Evolutionary conservation across 2,888 invertebrate genomes (phyloP).

Genomic region (Pinctada fucata): DNA sequence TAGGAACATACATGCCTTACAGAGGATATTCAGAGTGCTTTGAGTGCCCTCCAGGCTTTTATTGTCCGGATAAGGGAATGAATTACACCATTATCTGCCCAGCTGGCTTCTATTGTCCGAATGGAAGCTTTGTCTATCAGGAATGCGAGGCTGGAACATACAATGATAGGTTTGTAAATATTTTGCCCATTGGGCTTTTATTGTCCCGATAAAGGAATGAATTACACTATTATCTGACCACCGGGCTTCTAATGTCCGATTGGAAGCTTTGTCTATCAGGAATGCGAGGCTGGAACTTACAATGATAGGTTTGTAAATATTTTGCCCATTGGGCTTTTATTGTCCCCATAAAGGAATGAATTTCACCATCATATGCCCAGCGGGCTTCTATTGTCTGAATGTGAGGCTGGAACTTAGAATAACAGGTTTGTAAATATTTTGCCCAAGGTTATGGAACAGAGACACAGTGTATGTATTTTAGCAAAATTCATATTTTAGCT

Average conservation of each 20-base stretch:
- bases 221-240: conserved; percentile 66
- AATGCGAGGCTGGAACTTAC: conserved; percentile 73
- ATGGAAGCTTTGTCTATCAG: conserved; percentile 65
- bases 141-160: conserved; percentile 73
- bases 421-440: conserved; percentile 61
- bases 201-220: conserved; percentile 71
- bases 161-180: conserved; percentile 58
- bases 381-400: conserved; percentile 71
- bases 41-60: conserved; percentile 71
- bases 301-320: conserved; percentile 57
- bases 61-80: conserved; percentile 72
- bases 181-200: conserved; percentile 74
- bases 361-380: conserved; percentile 66
- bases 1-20: conserved; percentile 69
- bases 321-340: conserved; percentile 73
- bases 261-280: conserved; percentile 64
- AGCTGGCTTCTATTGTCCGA: conserved; percentile 70
- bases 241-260: conserved; percentile 71
- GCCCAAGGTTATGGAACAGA: conserved; percentile 51
- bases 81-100: conserved; percentile 67
- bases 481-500: no score
- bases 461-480: no score
- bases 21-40: conserved; percentile 62
- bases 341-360: conserved; percentile 72
- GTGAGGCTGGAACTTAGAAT: conserved; percentile 72